These are phyloP conservation scores for Pogonocherus hispidulus DNA, from an alignment of 2,888 invertebrate genomes.

Conservation along the genomic window DNA sequence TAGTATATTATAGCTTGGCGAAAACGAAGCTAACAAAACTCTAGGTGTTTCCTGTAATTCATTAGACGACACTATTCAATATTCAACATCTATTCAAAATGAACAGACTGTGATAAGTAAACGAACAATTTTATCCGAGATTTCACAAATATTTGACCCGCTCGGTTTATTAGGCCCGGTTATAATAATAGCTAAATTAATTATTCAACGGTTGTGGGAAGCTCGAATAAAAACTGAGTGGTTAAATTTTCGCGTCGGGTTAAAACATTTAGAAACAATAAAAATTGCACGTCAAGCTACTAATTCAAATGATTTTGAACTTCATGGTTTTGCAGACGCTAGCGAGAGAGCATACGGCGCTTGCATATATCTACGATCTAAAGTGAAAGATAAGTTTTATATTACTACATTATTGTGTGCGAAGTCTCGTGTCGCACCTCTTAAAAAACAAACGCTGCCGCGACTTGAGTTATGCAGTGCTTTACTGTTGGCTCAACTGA, in stretches of 20 bases:
- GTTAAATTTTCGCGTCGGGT: not conserved
- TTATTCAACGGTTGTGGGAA: conserved; percentile 35
- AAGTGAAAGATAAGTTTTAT: not conserved
- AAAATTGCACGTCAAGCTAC: not conserved
- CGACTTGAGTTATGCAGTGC: conserved; percentile 23
- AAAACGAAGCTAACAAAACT: conserved; percentile 25
- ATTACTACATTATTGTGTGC: too few relatives aligned
- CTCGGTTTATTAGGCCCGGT: conserved; percentile 26
- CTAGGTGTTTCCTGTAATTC: conserved; percentile 22
- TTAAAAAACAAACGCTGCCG: conserved; percentile 13
- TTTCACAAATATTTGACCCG: conserved; percentile 34
- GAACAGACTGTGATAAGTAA: not conserved
- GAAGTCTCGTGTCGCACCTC: too few relatives aligned
- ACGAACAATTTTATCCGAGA: conserved; percentile 18
- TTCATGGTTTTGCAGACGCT: conserved; percentile 14
- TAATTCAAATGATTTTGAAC: conserved; percentile 1
- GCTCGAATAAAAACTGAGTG: not conserved
- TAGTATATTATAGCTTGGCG: conserved; percentile 24
- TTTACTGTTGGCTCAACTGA: conserved; percentile 10
- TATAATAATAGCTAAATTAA: conserved; percentile 22
- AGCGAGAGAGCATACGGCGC: conserved; percentile 11
- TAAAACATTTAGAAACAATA: conserved; percentile 6
- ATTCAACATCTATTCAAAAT: not conserved
- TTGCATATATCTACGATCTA: not conserved
- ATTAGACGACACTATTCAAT: not conserved